Evolutionary conservation across 2,113 vertebrate species (phyloP), one percentile per base, ranked within the genome.

Genomic region (Phocoena phocoena): DNA sequence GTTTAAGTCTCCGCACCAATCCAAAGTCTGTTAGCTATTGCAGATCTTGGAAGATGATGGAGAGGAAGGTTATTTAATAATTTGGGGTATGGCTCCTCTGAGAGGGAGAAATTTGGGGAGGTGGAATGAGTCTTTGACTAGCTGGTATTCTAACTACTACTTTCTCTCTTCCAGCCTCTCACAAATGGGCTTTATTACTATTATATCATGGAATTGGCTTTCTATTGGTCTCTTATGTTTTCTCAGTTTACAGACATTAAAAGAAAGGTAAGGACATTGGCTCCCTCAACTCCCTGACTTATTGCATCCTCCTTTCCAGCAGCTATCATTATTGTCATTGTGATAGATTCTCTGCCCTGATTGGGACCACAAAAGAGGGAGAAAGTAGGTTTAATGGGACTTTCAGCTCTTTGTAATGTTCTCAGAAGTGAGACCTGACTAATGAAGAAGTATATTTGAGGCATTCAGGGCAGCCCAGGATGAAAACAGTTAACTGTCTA

Each of bases 181-280:
- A 99, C 99, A 68, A 98, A 99, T 65, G 99, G 98, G 36, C 98
- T 99, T 98, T 99, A 99, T 98, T 98, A 99, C 98, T 99, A 99
- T 98, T 99, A 99, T 82, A 98, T 99, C 95, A 98, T 98, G 95
- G 99, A 99, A 96, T 98, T 99, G 99, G 99, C 99, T 76, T 99
- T 99, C 98, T 99, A 99, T 98, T 99, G 99, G 99, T 99, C 99
- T 76, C 99, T 99, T 55, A 99, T 99, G 99, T 99, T 99, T 98
- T 99, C 99, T 95, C 99, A 99, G 98, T 99, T 99, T 99, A 99
- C 97, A 94, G 99, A 99, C 98, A 99, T 99, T 98, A 99, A 99
- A 98, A 98, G 99, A 97, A 99, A 99, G 99, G 99, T 99, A 98
- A 99, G 99, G 80, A 84, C 50, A 41, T 86, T 86, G 68, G 28